Percentiles rank a stretch among this genome's conserved stretches.
These are phyloP conservation scores for Platorchestia sp. DNA, from an alignment of 1,140 invertebrate species.

Conservation along the genomic window DNA sequence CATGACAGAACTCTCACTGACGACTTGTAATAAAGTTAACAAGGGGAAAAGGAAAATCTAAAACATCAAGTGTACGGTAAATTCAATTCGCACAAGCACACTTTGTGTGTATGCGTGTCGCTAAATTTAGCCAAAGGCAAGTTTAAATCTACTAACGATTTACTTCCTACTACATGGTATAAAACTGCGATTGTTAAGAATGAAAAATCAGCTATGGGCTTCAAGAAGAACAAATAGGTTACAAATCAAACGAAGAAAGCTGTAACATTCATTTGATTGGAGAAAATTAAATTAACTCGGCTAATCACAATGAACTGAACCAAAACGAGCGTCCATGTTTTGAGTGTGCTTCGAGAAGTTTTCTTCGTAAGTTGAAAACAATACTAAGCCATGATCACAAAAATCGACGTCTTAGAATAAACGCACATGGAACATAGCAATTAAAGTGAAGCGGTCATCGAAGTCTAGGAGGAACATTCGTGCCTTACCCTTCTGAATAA, in stretches of 20 bases:
- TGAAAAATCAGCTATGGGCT: too few species aligned
- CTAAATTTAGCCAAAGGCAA: background rate
- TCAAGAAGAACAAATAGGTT: background rate
- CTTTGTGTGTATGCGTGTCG: background rate
- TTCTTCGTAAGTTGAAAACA: background rate
- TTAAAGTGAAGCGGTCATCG: background rate
- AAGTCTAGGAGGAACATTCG: background rate
- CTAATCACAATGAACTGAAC: background rate
- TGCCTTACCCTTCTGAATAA: conserved; percentile 79
- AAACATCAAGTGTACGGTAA: too few species aligned
- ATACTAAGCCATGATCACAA: background rate
- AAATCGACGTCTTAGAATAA: background rate
- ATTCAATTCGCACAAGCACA: too few species aligned
- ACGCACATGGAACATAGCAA: background rate
- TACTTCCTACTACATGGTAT: background rate
- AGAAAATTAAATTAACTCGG: background rate
- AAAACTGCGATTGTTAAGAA: too few species aligned
- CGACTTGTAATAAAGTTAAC: background rate
- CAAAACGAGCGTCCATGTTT: background rate
- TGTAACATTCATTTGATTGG: background rate
- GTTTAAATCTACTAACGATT: background rate
- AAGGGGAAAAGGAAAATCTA: background rate
- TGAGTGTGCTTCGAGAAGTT: background rate
- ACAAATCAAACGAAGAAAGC: background rate
- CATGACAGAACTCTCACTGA: background rate